Percentiles rank a stretch among this genome's conserved stretches.
phyloP scores from a whole-genome alignment of 1,140 invertebrate species.

The Atta colombica region DNA sequence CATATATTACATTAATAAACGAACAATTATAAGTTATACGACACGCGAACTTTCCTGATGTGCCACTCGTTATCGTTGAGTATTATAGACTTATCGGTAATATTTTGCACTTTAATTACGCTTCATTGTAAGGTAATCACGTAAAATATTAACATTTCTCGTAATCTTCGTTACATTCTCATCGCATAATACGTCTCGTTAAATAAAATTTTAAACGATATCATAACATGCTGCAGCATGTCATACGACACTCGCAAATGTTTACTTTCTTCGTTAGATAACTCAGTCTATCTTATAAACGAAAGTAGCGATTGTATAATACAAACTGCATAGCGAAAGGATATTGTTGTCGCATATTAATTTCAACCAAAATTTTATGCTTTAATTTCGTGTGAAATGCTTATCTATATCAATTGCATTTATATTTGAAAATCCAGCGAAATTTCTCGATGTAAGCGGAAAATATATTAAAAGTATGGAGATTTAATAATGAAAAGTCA shows the following conservation, averaged over 20 bases:
- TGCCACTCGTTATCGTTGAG: background rate
- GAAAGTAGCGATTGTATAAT: conserved; percentile 1
- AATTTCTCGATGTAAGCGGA: too few relatives aligned
- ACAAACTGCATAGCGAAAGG: background rate
- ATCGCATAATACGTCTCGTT: background rate
- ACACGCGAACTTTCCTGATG: background rate
- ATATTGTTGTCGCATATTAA: background rate
- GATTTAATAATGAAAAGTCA: too few relatives aligned
- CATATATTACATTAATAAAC: background rate
- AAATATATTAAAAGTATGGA: too few relatives aligned
- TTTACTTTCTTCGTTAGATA: background rate
- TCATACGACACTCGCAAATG: background rate
- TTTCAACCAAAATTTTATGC: background rate
- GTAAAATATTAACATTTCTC: conserved; percentile 14
- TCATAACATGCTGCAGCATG: background rate
- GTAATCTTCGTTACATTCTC: background rate
- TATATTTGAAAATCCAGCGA: too few relatives aligned
- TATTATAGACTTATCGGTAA: conserved; percentile 8
- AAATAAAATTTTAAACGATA: conserved; percentile 3
- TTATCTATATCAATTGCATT: too few relatives aligned
- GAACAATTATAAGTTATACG: background rate
- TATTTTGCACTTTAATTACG: too few relatives aligned
- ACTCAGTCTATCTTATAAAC: background rate
- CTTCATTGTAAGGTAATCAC: background rate
- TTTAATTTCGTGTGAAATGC: too few relatives aligned